phyloP scores from a whole-genome alignment of 2,797 vertebrate genomes.

The Tokudaia tokunoshimensis region DNA sequence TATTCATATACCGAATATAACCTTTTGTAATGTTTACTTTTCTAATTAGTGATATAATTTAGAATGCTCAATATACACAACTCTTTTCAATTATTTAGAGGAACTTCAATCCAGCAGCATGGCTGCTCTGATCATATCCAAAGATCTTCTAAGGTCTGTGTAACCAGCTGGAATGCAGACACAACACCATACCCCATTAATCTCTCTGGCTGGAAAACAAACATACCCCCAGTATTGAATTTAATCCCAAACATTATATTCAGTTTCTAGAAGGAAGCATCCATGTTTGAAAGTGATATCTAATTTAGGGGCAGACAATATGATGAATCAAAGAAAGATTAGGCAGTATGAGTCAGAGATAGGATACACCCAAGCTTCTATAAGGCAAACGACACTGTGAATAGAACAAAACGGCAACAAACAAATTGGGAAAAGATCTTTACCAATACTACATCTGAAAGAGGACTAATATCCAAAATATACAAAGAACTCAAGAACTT shows the following conservation, averaged over 20 bases:
- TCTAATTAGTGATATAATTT: constrained; percentile 32
- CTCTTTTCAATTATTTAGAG: not conserved
- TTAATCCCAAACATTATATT: not conserved
- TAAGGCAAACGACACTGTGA: no score
- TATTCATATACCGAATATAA: not conserved
- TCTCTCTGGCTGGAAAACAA: not conserved
- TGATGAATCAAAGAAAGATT: not conserved
- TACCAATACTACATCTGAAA: no score
- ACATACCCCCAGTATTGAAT: not conserved
- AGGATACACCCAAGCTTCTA: not conserved
- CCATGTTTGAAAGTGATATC: not conserved
- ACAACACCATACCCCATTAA: not conserved
- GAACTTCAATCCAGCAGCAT: not conserved
- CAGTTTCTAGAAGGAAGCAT: not conserved
- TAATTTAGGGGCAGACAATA: not conserved
- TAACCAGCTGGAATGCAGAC: not conserved
- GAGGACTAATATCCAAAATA: no score
- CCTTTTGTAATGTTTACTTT: not conserved
- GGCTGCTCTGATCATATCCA: not conserved
- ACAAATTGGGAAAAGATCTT: no score
- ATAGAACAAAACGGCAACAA: no score
- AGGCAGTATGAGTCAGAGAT: not conserved
- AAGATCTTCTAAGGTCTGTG: not conserved
- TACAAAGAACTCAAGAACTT: no score
- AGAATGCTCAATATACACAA: not conserved